Base-by-base conservation (phyloP, 92 coral and sea anemone genomes). In the Phymanthus crucifer region DNA sequence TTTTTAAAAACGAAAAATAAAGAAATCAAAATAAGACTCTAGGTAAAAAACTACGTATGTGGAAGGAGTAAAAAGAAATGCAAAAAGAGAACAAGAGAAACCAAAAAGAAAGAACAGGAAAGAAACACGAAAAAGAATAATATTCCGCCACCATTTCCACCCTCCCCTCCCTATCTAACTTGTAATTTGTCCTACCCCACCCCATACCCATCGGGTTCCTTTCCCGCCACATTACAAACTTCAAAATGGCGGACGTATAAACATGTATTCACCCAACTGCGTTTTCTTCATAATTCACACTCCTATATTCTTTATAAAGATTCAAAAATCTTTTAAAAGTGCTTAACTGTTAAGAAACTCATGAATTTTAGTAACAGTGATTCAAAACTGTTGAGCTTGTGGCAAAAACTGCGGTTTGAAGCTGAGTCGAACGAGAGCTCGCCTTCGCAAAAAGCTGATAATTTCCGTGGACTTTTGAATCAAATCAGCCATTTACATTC, bases 351-450 rank as follows among this genome's bases (percentile, higher is more conserved):
- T 50, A 19, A 12, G 57, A 2, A 73, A 54, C 65, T 21, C 37
- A 94, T 94, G 98, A 88, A 84, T 79, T 82, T 86, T 68, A 74
- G 84, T 33, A 79, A 81, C 7, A 70, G 40, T 58, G 92, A 91
- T 56, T 82, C 84, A 32, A 76, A 83, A 74, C 78, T 83, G 1
- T 87, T 94, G 31, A 93, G 84, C 73, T 68, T 88, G 33, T 94
- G 98, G 98, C 98, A 92, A 78, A 76, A 86, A 29, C 86, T 89
- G 71, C 89, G 85, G 36, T 83, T 94, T 68, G 74, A 77, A 17
- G 76, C 90, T 9, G 90, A 92, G 32, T 87, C 87, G 37, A 65
- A 75, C 23, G 89, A 75, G 65, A 75, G 52, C 45, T 68, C 82
- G 2, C 74, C 85, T 33, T 80, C 86, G 17, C 61, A 38, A 54